Percentiles rank a stretch among this genome's conserved stretches.
Conservation (phyloP, 2,797 vertebrate species). For the Lacerta viridis region DNA sequence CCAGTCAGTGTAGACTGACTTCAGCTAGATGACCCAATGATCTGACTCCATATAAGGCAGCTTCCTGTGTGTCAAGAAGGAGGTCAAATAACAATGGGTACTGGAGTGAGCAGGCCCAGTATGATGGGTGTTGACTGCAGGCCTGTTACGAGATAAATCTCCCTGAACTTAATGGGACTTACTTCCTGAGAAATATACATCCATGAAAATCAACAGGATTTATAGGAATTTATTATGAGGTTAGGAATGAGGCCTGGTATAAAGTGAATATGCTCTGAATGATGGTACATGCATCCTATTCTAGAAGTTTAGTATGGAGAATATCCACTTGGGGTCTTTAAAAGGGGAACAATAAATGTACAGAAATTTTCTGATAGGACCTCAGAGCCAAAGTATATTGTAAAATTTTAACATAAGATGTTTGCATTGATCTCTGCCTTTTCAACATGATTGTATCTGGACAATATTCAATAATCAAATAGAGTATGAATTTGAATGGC, state of each 20-base stretch:
- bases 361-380: neutral
- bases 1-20: too few species aligned
- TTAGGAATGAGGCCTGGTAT: neutral
- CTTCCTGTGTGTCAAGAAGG: too few species aligned
- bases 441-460: slow-evolving; percentile 1
- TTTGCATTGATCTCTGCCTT: neutral
- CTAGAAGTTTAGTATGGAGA: neutral
- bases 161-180: neutral
- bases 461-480: slow-evolving; percentile 34
- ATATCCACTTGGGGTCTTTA: neutral
- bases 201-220: neutral
- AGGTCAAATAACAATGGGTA: too few species aligned
- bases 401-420: neutral
- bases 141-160: neutral
- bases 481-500: slow-evolving; percentile 59
- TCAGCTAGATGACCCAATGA: too few species aligned
- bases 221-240: neutral
- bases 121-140: neutral
- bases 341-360: fast-evolving
- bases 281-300: slow-evolving; percentile 1
- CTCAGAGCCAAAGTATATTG: neutral
- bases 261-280: slow-evolving; percentile 12
- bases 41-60: too few species aligned
- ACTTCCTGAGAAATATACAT: neutral
- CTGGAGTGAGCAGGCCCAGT: neutral